Conservation (phyloP, 2,888 invertebrate species). For the Pseudococcus jackbeardsleyi region DNA sequence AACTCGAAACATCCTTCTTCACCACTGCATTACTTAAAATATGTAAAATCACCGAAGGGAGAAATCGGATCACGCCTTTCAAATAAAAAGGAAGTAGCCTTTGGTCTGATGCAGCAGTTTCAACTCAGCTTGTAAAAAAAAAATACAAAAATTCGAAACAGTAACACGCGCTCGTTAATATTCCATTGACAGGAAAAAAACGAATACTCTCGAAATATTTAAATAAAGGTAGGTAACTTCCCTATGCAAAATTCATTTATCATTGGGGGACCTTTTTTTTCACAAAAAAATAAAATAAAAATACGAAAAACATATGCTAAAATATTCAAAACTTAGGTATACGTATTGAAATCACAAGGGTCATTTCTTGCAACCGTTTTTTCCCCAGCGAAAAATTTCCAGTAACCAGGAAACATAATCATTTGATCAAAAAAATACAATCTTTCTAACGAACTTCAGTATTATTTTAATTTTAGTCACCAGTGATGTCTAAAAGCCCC, state of each 20-base stretch:
- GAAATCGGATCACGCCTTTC: constrained; percentile 26
- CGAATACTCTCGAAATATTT: neutral
- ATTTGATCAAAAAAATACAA: neutral
- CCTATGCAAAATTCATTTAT: constrained; percentile 6
- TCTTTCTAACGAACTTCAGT: neutral
- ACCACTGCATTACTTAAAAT: too few species aligned
- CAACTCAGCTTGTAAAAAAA: constrained; percentile 10
- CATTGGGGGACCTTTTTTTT: neutral
- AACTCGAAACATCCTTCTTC: too few species aligned
- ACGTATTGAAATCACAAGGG: neutral
- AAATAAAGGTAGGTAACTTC: neutral
- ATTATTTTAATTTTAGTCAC: neutral
- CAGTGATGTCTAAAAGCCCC: neutral
- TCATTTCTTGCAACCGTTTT: neutral
- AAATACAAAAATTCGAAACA: neutral
- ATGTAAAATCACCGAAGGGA: neutral
- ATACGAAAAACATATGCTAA: constrained; percentile 7
- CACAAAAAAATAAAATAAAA: too few species aligned
- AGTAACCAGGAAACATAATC: constrained; percentile 1
- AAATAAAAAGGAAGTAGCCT: neutral
- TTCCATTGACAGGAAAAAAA: neutral
- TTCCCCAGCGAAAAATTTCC: neutral
- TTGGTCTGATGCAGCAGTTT: neutral
- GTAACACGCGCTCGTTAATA: neutral
- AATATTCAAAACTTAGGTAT: neutral